Evolutionary conservation across 2,888 invertebrate genomes (phyloP).

Genomic region (Cotesia congregata): DNA sequence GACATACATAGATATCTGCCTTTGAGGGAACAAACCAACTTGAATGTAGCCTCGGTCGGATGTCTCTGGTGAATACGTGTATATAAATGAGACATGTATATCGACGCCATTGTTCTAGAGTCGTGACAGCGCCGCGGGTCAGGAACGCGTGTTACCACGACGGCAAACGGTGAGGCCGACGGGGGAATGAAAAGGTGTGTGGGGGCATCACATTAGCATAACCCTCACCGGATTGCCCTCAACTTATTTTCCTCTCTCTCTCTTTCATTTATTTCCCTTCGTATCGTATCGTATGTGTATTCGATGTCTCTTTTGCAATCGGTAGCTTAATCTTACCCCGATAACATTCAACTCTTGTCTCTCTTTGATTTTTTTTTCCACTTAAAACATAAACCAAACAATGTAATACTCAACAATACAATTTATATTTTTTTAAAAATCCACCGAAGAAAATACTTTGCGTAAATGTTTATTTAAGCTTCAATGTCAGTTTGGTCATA

Average conservation of each 20-base stretch:
- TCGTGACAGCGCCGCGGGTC: conserved; percentile 67
- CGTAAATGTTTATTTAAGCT: no score
- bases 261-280: conserved; percentile 37
- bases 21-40: not conserved
- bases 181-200: conserved; percentile 33
- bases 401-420: not conserved
- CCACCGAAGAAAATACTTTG: conserved; percentile 2
- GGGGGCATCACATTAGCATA: conserved; percentile 57
- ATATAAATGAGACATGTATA: conserved; percentile 67
- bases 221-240: conserved; percentile 47
- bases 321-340: conserved; percentile 64
- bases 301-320: conserved; percentile 55
- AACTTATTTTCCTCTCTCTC: conserved; percentile 37
- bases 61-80: conserved; percentile 58
- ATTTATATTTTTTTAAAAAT: not conserved
- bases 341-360: conserved; percentile 52
- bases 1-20: not conserved
- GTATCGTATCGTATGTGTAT: conserved; percentile 44
- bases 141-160: conserved; percentile 65
- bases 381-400: conserved; percentile 28
- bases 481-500: no score
- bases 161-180: conserved; percentile 43
- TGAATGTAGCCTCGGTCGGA: conserved; percentile 5
- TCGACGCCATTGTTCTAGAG: conserved; percentile 67
- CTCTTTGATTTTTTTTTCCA: not conserved